Evolutionary conservation across 1,140 invertebrate species (phyloP), one percentile per base, ranked within the genome.

Genomic region (Acromyrmex charruanus): DNA sequence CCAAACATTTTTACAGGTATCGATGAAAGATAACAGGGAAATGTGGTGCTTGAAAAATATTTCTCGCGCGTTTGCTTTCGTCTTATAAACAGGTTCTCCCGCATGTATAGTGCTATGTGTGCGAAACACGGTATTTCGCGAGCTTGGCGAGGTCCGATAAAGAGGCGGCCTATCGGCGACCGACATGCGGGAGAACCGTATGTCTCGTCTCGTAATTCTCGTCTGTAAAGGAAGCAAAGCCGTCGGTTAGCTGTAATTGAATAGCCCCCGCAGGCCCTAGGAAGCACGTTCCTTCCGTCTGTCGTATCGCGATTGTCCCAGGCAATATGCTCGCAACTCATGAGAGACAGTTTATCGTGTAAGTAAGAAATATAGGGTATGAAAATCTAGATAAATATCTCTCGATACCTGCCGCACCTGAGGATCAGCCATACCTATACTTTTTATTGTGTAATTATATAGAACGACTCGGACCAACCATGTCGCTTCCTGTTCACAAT

Each of bases 301-400:
- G 59, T 63, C 86, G 66, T 80, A 75, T 88, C 88, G 72, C 79
- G 55, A 84, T 63, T 71, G 79, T 77, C 51, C 59, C 69, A 49
- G 49, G 39, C 74, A 89, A 77, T 75, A 65, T 28, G 53, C 49
- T 80, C 65, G 72, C 68, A 77, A 59, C 69, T 68, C 79, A 68
- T 74, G 71, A 10, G n/a, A 53, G 71, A 44, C 80, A 72, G 49
- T 51, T 77, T 84, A 85, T 87, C 58, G 55, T 58, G 35, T 63
- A 77, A 88, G 86, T 69, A 82, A 77, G 72, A 87, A 87, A 87
- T 79, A 21, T 65, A 55, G 66, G 68, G 53, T 72, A 82, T 53
- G 80, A 61, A 82, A 59, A 82, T 82, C 80, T 72, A 59, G 80
- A 82, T 82, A 74, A 61, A 59, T 59, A 58, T 82, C 53, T 59